Base-by-base conservation (phyloP, 2,797 vertebrate species). In the Trachops cirrhosus region DNA sequence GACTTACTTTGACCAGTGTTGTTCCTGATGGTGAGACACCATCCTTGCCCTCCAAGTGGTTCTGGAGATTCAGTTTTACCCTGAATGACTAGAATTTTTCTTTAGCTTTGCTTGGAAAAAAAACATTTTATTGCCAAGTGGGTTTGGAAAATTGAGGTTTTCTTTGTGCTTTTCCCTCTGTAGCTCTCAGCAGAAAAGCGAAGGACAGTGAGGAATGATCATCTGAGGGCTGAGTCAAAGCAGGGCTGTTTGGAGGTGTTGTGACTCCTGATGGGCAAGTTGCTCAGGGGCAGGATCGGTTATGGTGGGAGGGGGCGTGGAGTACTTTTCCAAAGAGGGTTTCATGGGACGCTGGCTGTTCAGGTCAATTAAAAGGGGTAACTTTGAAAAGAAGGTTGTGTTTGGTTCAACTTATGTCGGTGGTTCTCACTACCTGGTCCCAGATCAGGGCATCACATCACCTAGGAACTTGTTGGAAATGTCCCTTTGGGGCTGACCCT, bases 131-230 rank as follows among this genome's bases (percentile, higher is more conserved):
- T 86, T 74, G 75, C 32, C 48, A 57, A 83, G 41, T 41, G 14
- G 26, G 37, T 75, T 91, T 83, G 41, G 86, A 78, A 88, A 97
- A 93, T 3, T 19, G 37, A 83, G 34, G 41, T 52, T 83, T 93
- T 94, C 77, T 4, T 29, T 52, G 34, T 32, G 21, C 6, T 83
- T 67, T 34, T 4, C 62, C 6, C 18, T 26, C 32, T 4, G 6
- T 6, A n/a, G 39, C 48, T 95, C 14, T 46, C 15, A 2, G 29
- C 6, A 80, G 86, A 54, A 87, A 86, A 88, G 4, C 0, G 19
- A n/a, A 79, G 39, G 26, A 59, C 70, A 29, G 46, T 21, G 21
- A 83, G 29, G 83, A 18, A 0, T 6, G 50, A 46, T 29, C 5
- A 34, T n/a, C 0, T 59, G 41, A 39, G 44, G n/a, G 16, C 34